Evolutionary conservation across 2,797 vertebrate species (phyloP).

Genomic region (Rachycentron canadum): DNA sequence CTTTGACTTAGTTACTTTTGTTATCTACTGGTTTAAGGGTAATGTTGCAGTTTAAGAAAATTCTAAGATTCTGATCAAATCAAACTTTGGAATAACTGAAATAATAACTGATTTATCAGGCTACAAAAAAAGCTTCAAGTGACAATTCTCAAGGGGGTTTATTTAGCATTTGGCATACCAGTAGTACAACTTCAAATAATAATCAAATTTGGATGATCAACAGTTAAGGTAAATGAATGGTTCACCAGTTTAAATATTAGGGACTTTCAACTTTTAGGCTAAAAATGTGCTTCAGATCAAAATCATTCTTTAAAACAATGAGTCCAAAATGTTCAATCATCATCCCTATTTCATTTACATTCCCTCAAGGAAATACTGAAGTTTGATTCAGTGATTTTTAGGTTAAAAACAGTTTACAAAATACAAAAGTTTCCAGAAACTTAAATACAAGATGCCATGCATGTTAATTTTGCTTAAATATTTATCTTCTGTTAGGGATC

Average conservation of each 20-base stretch:
- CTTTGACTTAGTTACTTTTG: not conserved
- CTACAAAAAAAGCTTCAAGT: constrained; percentile 28
- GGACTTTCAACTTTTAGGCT: constrained; percentile 21
- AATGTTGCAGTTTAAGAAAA: not conserved
- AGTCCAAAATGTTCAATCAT: constrained; percentile 7
- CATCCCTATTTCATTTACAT: constrained; percentile 11
- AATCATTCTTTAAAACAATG: constrained; percentile 36
- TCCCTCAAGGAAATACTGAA: constrained; percentile 12
- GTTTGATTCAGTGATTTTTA: constrained; percentile 35
- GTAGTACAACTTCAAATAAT: constrained; percentile 54
- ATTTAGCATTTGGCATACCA: constrained; percentile 63
- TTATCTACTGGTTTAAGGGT: not conserved
- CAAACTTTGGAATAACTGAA: constrained; percentile 13
- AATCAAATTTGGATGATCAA: constrained; percentile 36
- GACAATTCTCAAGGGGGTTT: constrained; percentile 50
- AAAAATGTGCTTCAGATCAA: constrained; percentile 29
- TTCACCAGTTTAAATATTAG: constrained; percentile 34
- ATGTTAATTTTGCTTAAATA: constrained; percentile 62
- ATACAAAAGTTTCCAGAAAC: constrained; percentile 56
- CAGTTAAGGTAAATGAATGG: constrained; percentile 18
- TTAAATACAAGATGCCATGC: constrained; percentile 65
- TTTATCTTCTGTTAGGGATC: constrained; percentile 47
- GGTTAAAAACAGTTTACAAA: constrained; percentile 59
- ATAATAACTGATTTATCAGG: constrained; percentile 16
- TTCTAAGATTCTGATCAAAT: not conserved